Base-by-base conservation (phyloP, 2,113 vertebrate genomes). In the Falco punctatus region DNA sequence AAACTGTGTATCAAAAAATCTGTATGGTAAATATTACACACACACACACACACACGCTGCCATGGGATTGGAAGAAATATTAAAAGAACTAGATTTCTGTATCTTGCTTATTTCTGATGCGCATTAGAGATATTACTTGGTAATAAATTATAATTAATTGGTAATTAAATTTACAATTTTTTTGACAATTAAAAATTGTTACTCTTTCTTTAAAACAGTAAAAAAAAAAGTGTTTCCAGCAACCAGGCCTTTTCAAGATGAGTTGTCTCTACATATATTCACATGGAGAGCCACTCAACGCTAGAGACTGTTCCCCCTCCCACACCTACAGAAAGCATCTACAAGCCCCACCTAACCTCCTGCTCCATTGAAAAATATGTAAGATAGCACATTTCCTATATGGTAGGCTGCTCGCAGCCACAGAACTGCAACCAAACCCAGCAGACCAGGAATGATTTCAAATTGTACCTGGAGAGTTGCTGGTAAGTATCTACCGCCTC, bases 311-410 rank as follows among this genome's bases (percentile, higher is more conserved):
- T 35, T 75, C 65, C 16, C 54, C 19, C 65, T 87, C 70, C 52
- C 57, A 65, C 19, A 74, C 40, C 38, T 38, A 55, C 59, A 71
- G 72, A 59, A 42, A 95, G 77, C 26, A 59, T 4, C 26, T 2
- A 35, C 52, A 44, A 80, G 61, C 58, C 65, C 73, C 57, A 79
- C 48, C 70, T 35, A 48, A 48, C 42, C 77, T 78, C 64, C 72
- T 27, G 77, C 48, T 95, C 73, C 48, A 40, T 69, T 95, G 91
- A 96, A 82, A 87, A 81, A 90, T 92, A 96, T 87, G 26, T 69
- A 92, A 92, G 77, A 67, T 72, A 95, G 87, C 89, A 95, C 57
- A 90, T 91, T 94, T 96, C 84, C 57, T 72, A 67, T 89, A 65
- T 5, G 18, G 65, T 67, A 72, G 16, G 57, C 26, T 96, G 89